phyloP scores from a whole-genome alignment of 1,140 invertebrate species.

The Drosophila navojoa region DNA sequence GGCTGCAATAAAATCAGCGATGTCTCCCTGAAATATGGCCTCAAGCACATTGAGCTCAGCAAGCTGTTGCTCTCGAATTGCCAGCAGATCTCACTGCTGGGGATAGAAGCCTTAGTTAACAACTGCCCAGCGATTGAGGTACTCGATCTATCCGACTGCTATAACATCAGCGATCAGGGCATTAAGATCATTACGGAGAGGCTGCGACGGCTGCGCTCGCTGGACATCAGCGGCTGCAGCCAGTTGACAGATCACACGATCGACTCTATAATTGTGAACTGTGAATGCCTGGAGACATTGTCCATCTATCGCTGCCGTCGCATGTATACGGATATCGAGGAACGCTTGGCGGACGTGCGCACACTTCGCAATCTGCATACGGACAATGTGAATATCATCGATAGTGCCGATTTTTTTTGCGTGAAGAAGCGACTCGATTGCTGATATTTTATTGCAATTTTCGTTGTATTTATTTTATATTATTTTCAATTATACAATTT shows the following conservation, averaged over 20 bases:
- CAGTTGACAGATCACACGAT: conserved; percentile 87
- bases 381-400: conserved; percentile 75
- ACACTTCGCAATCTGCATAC: conserved; percentile 83
- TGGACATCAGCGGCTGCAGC: conserved; percentile 88
- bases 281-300: conserved; percentile 83
- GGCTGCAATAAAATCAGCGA: conserved; percentile 89
- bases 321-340: conserved; percentile 84
- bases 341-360: conserved; percentile 84
- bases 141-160: conserved; percentile 87
- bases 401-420: conserved; percentile 76
- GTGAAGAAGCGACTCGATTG: conserved; percentile 80
- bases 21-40: conserved; percentile 88
- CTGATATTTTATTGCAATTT: conserved; percentile 82
- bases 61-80: conserved; percentile 86
- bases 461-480: conserved; percentile 75
- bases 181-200: conserved; percentile 86
- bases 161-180: conserved; percentile 88
- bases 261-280: conserved; percentile 86
- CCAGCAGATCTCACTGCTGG: conserved; percentile 88
- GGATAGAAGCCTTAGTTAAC: conserved; percentile 86
- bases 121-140: conserved; percentile 89
- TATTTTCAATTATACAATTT: conserved; percentile 83
- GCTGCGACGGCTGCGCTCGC: conserved; percentile 86
- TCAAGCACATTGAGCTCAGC: conserved; percentile 87
- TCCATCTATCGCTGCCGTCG: conserved; percentile 75